Conservation (phyloP, 2,113 vertebrate genomes). For the Pluvianellus socialis region DNA sequence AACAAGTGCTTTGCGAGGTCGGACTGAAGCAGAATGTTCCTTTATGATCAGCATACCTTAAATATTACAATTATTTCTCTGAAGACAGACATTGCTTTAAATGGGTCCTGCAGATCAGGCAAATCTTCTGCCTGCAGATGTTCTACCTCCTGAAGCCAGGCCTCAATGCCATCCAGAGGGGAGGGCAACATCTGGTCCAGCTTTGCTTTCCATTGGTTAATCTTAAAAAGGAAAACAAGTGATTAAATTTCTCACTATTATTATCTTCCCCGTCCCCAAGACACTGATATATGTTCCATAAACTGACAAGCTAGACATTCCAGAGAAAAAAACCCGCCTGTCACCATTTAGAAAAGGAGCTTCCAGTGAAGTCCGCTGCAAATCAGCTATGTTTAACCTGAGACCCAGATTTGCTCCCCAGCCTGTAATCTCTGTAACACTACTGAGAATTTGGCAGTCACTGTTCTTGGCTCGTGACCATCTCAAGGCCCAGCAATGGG, state of each 20-base stretch:
- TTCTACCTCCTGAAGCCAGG: slow-evolving; percentile 86
- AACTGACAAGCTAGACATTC: background rate
- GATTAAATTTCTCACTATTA: background rate
- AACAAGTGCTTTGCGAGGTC: slow-evolving; percentile 14
- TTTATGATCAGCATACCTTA: slow-evolving; percentile 77
- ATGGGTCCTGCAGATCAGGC: slow-evolving; percentile 74
- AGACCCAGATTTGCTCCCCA: background rate
- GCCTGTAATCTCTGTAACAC: background rate
- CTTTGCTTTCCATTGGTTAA: slow-evolving; percentile 78
- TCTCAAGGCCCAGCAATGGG: background rate
- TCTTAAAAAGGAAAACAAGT: slow-evolving; percentile 68
- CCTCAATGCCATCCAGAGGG: slow-evolving; percentile 77
- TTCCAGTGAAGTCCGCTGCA: background rate
- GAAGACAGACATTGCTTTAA: slow-evolving; percentile 71
- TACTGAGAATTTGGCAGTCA: background rate
- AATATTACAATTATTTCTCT: slow-evolving; percentile 79
- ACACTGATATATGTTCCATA: background rate
- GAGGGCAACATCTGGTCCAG: slow-evolving; percentile 82
- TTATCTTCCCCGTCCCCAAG: background rate
- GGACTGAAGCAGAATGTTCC: background rate
- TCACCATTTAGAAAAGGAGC: background rate
- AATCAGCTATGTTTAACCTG: background rate
- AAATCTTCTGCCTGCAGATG: slow-evolving; percentile 74
- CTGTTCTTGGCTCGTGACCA: background rate
- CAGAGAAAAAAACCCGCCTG: background rate